A percentile compares a stretch with the other conserved stretches of the same genome.
Conservation (phyloP, 2,113 vertebrate genomes). For the Balaenoptera acutorostrata region DNA sequence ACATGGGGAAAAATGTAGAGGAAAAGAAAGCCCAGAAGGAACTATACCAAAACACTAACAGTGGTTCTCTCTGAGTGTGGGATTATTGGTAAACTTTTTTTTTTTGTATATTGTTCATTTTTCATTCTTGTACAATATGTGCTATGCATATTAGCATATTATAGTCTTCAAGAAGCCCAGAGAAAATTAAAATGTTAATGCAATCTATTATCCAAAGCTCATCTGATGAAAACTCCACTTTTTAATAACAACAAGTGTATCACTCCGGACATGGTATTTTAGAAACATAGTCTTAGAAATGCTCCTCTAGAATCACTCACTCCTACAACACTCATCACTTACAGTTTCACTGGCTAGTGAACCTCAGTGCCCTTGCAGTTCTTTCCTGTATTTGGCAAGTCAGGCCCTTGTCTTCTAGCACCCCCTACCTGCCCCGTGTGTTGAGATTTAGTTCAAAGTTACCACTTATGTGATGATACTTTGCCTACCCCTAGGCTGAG, state of each 20-base stretch:
- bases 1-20: not conserved
- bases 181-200: not conserved
- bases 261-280: not conserved
- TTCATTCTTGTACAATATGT: not conserved
- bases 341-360: not conserved
- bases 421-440: accelerated
- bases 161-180: not conserved
- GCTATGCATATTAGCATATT: not conserved
- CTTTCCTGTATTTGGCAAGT: too few relatives aligned
- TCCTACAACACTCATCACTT: not conserved
- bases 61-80: not conserved
- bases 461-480: not conserved
- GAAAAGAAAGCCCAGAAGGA: not conserved
- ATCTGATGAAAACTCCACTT: not conserved
- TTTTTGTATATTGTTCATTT: not conserved
- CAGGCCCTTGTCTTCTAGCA: not conserved
- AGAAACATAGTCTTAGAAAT: not conserved
- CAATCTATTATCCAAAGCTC: not conserved
- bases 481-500: not conserved
- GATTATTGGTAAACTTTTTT: not conserved
- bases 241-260: not conserved
- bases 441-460: not conserved
- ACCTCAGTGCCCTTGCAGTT: not conserved
- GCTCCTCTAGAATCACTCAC: too few relatives aligned
- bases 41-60: not conserved